phyloP scores from a whole-genome alignment of 2,113 vertebrate species.

The Toxotes chatareus region DNA sequence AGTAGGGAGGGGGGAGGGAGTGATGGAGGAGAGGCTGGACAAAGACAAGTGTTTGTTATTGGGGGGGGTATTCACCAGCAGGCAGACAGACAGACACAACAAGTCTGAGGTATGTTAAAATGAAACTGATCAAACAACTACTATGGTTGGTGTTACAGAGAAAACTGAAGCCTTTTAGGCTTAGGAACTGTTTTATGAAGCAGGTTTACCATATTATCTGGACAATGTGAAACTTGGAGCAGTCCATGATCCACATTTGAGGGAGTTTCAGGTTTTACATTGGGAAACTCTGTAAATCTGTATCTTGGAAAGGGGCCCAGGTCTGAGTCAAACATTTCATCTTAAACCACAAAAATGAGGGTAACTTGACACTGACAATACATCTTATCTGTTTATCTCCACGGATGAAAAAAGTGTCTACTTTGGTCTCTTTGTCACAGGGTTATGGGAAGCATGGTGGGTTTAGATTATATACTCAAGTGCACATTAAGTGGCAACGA shows the following conservation, averaged over 20 bases:
- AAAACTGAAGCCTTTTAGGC: background rate
- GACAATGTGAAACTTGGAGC: background rate
- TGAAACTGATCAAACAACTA: background rate
- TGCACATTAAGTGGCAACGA: background rate
- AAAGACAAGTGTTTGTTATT: conserved; percentile 33
- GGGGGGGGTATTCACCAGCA: conserved; percentile 3
- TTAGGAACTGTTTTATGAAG: background rate
- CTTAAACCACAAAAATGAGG: conserved; percentile 25
- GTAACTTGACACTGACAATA: conserved; percentile 57
- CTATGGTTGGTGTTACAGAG: background rate
- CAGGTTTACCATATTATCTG: background rate
- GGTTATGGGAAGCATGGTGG: conserved; percentile 9
- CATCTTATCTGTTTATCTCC: conserved; percentile 60
- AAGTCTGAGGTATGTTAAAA: conserved; percentile 6
- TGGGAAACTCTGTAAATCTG: conserved; percentile 29
- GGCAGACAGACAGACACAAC: conserved; percentile 10
- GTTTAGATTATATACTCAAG: conserved; percentile 2
- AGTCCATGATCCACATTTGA: conserved; percentile 12
- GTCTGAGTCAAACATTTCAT: conserved; percentile 44
- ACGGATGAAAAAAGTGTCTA: conserved; percentile 21
- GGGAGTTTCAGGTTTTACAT: background rate
- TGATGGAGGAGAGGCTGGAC: conserved; percentile 16
- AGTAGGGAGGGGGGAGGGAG: background rate
- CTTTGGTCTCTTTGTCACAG: conserved; percentile 32
- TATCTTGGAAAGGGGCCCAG: conserved; percentile 27